phyloP scores from a whole-genome alignment of 2,888 invertebrate species.

The Pantelozetes paolii region DNA sequence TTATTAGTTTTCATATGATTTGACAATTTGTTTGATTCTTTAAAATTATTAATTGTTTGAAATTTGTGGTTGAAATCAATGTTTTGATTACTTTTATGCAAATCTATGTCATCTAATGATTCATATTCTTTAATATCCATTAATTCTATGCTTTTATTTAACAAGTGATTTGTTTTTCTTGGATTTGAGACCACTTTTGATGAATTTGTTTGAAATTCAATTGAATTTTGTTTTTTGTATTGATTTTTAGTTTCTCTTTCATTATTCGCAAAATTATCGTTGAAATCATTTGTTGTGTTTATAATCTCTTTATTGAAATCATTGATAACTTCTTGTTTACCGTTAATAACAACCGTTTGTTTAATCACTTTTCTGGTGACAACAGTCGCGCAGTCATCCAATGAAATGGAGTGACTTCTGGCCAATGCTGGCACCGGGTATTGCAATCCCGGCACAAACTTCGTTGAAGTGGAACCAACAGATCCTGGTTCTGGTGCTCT shows the following conservation, averaged over 20 bases:
- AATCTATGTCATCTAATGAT: neutral
- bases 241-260: neutral
- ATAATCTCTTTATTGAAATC: neutral
- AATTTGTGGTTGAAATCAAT: neutral
- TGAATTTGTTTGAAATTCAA: neutral
- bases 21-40: neutral
- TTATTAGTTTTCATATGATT: neutral
- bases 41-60: neutral
- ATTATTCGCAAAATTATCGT: neutral
- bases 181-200: neutral
- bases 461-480: constrained; percentile 1
- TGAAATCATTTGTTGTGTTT: neutral
- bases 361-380: constrained; percentile 38
- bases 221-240: neutral
- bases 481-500: neutral
- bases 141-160: neutral
- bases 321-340: constrained; percentile 9
- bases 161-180: neutral
- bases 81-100: neutral
- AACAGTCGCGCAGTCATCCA: constrained; percentile 39
- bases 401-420: neutral
- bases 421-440: constrained; percentile 26
- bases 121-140: constrained; percentile 5
- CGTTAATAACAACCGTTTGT: constrained; percentile 33
- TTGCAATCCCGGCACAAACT: constrained; percentile 36